phyloP scores from a whole-genome alignment of 2,888 invertebrate genomes.

The Thecocarcelia acutangulata region DNA sequence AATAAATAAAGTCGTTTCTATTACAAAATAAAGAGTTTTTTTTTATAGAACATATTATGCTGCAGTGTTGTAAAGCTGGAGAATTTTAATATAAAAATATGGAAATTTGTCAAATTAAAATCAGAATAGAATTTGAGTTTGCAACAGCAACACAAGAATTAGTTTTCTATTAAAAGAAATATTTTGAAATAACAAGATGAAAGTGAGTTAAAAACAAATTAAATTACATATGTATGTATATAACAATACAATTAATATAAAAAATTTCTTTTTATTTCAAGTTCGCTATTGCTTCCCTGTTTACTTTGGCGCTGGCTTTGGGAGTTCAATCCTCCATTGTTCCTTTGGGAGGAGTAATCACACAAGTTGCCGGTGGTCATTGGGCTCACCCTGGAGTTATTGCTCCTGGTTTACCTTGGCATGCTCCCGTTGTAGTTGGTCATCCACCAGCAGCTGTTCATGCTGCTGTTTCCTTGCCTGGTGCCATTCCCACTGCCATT shows the following conservation, averaged over 20 bases:
- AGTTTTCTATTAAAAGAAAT: constrained; percentile 58
- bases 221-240: too few relatives aligned
- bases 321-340: constrained; percentile 77
- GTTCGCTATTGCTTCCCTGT: constrained; percentile 76
- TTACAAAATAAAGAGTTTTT: constrained; percentile 13
- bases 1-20: not conserved
- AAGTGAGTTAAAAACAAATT: constrained; percentile 72
- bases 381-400: constrained; percentile 75
- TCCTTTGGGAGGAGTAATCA: constrained; percentile 73
- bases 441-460: constrained; percentile 50
- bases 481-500: constrained; percentile 46
- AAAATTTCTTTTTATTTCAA: constrained; percentile 57
- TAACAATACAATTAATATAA: not conserved
- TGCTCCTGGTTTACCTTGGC: constrained; percentile 61
- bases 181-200: constrained; percentile 72
- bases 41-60: constrained; percentile 22
- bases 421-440: constrained; percentile 23
- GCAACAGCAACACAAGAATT: constrained; percentile 58
- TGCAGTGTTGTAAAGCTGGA: not conserved
- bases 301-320: constrained; percentile 78
- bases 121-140: constrained; percentile 68
- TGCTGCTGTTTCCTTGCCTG: constrained; percentile 38
- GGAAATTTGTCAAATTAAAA: constrained; percentile 55
- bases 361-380: constrained; percentile 71
- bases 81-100: constrained; percentile 66